Base-by-base conservation (phyloP, 2,113 vertebrate genomes). In the Amblyopsis rosae region DNA sequence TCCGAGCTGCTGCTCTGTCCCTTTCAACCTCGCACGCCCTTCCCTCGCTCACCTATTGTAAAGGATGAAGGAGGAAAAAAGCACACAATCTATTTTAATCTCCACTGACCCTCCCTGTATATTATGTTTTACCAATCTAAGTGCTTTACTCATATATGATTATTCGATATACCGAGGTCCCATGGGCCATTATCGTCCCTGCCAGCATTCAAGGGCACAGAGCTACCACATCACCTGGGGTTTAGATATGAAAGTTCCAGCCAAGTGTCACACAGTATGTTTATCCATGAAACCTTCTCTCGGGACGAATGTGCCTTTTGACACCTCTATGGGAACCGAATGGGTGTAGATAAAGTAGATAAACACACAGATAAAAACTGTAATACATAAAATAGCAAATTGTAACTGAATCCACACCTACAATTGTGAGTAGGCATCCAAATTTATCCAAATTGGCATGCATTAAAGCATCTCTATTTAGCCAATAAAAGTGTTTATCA, bases 21-120 rank as follows among this genome's bases (percentile, higher is more conserved):
- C 54, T 76, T 50, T 62, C 58, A 74, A 72, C 63, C 77, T 69
- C 51, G 8, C 61, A 48, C 58, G 68, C 62, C 56, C 59, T 45
- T 26, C 41, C 26, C 46, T 17, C 16, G 47, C 67, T 62, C 55
- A 54, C 19, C 8, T 50, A 15, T 59, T 67, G 9, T 17, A 59
- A 65, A 15, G 55, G 62, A 47, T 71, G 73, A 53, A 73, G 59
- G 4, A 15, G 65, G 50, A 13, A n/a, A 58, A 67, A 35, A 26
- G 10, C 53, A 16, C n/a, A 41, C 10, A 9, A 9, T 75, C 5
- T 46, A n/a, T 26, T 59, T 58, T 67, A 17, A 16, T 67, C 49
- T 51, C 9, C 12, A 12, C 6, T 70, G 67, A 56, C 59, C 61
- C 46, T 15, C 61, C 32, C 51, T 63, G 46, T 4, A 26, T 26